Percentiles rank a stretch among this genome's conserved stretches.
Evolutionary conservation across 2,113 vertebrate species (phyloP).

Genomic region (Haemorhous mexicanus): DNA sequence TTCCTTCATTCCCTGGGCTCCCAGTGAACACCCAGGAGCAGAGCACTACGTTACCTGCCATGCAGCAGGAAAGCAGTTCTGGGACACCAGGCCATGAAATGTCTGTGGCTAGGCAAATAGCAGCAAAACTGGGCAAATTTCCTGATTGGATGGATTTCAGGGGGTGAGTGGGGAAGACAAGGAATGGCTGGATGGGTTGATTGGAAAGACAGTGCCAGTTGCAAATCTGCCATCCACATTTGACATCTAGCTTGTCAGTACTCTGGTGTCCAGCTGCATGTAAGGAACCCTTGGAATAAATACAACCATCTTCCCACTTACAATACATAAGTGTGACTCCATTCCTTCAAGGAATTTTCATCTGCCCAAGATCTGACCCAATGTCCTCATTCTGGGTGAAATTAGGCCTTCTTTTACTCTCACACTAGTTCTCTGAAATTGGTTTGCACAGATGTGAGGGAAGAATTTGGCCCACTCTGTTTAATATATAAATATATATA

Average conservation of each 20-base stretch:
- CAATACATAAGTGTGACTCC: background rate
- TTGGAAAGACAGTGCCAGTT: background rate
- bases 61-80: background rate
- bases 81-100: background rate
- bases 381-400: background rate
- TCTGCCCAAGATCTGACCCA: background rate
- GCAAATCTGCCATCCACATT: background rate
- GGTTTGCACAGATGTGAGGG: conserved; percentile 21
- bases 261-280: background rate
- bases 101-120: background rate
- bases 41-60: background rate
- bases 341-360: background rate
- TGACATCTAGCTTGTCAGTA: background rate
- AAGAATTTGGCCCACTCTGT: conserved; percentile 42
- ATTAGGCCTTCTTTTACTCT: background rate
- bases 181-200: background rate
- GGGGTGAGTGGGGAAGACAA: background rate
- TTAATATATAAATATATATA: conserved; percentile 38
- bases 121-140: background rate
- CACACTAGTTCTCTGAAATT: background rate
- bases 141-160: background rate
- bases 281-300: background rate
- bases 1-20: background rate
- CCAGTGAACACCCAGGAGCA: fast-evolving
- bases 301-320: background rate